Conservation (phyloP, 2,888 invertebrate genomes). For the Rhodophaea formosa region DNA sequence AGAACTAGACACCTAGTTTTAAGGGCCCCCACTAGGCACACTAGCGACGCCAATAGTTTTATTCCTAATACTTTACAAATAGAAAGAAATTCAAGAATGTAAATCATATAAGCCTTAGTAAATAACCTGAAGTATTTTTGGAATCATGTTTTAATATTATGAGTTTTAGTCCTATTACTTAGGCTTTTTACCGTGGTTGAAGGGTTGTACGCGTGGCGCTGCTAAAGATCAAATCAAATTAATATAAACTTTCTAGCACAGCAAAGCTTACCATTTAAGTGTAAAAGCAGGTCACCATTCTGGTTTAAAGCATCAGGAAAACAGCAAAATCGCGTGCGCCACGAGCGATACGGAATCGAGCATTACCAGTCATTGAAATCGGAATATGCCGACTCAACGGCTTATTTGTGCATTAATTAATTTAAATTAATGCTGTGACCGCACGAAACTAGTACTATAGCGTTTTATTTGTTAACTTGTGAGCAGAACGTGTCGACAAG, state of each 20-base stretch:
- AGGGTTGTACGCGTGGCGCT: too few species aligned
- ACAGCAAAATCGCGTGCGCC: not conserved
- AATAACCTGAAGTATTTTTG: too few species aligned
- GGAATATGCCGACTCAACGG: not conserved
- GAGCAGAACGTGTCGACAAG: too few species aligned
- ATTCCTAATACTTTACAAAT: too few species aligned
- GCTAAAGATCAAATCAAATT: not conserved
- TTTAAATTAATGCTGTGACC: not conserved
- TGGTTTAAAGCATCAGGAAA: not conserved
- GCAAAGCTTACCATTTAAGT: not conserved
- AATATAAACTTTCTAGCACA: not conserved
- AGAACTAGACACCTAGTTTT: too few species aligned
- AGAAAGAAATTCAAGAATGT: too few species aligned
- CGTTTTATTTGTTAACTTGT: not conserved
- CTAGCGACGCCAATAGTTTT: too few species aligned
- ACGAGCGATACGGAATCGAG: not conserved
- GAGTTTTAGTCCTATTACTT: too few species aligned
- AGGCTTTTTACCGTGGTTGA: too few species aligned
- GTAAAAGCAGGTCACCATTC: not conserved
- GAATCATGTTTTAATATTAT: too few species aligned
- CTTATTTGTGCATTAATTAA: constrained; percentile 1
- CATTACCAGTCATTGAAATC: not conserved
- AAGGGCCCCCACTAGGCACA: too few species aligned
- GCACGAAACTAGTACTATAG: not conserved
- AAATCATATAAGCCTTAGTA: too few species aligned